Conservation (phyloP, 2,888 invertebrate species). For the Drosophila niveifrons region DNA sequence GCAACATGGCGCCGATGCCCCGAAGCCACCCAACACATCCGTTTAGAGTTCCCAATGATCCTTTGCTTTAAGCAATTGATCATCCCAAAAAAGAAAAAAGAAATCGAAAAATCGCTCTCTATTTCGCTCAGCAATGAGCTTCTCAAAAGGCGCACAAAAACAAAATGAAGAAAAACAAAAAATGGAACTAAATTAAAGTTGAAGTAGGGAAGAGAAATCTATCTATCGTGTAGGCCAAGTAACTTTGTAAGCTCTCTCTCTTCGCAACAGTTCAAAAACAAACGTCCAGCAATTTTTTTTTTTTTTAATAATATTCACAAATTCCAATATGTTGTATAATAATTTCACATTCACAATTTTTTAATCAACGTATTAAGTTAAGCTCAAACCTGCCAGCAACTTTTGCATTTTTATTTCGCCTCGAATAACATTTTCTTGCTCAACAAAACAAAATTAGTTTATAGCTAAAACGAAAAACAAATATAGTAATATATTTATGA, state of each 20-base stretch:
- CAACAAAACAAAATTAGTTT: conserved; percentile 43
- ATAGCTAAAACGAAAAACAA: conserved; percentile 7
- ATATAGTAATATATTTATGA: conserved; percentile 23
- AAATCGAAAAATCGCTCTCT: conserved; percentile 28
- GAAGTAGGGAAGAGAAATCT: conserved; percentile 26
- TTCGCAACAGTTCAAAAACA: conserved; percentile 24
- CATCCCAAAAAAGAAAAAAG: conserved; percentile 1
- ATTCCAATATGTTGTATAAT: conserved; percentile 50
- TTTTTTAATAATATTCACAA: conserved; percentile 34
- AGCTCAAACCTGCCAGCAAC: conserved; percentile 73
- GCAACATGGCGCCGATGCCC: conserved; percentile 72
- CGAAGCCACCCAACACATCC: conserved; percentile 85
- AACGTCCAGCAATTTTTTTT: conserved; percentile 12
- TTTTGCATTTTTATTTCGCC: conserved; percentile 64
- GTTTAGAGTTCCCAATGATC: conserved; percentile 66
- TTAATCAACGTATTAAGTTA: conserved; percentile 59
- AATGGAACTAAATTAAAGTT: background rate
- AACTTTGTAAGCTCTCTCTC: conserved; percentile 64
- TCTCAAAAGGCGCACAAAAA: conserved; percentile 59
- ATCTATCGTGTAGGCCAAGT: conserved; percentile 66
- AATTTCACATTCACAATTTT: conserved; percentile 33
- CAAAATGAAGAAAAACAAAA: conserved; percentile 29
- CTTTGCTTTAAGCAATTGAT: conserved; percentile 56
- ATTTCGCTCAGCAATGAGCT: conserved; percentile 31
- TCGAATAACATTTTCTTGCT: conserved; percentile 39